phyloP scores from a whole-genome alignment of 2,888 invertebrate species.

The Petrophora chlorosata region DNA sequence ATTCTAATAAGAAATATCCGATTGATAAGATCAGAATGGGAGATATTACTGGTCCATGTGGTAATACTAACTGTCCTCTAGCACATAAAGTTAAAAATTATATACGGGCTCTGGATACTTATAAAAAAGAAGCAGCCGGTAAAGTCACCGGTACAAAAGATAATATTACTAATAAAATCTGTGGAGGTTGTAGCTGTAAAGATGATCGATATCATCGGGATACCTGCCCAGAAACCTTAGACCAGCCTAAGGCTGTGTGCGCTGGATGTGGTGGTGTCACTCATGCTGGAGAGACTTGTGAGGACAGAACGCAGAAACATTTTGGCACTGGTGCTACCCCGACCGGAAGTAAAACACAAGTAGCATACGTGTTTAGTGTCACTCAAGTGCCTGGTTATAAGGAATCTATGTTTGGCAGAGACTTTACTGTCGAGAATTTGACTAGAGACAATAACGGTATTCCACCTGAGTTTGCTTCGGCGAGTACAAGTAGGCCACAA shows the following conservation, averaged over 20 bases:
- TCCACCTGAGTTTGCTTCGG: conserved; percentile 10
- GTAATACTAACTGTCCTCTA: conserved; percentile 69
- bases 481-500: conserved; percentile 24
- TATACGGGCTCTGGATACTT: conserved; percentile 65
- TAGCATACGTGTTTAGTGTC: conserved; percentile 56
- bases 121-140: conserved; percentile 57
- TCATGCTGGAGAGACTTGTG: conserved; percentile 60
- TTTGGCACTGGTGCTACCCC: conserved; percentile 59
- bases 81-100: conserved; percentile 74
- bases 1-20: conserved; percentile 50
- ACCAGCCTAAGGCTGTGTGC: conserved; percentile 42
- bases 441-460: conserved; percentile 34
- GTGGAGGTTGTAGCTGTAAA: conserved; percentile 70
- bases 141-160: conserved; percentile 46
- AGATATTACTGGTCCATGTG: conserved; percentile 75
- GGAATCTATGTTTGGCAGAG: conserved; percentile 49
- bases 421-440: conserved; percentile 52
- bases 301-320: conserved; percentile 54
- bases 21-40: conserved; percentile 75
- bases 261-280: conserved; percentile 59
- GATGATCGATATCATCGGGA: conserved; percentile 72
- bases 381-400: conserved; percentile 51
- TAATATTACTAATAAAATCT: conserved; percentile 54
- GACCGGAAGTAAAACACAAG: conserved; percentile 49
- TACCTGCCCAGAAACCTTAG: conserved; percentile 53